A percentile compares a stretch with the other conserved stretches of the same genome.
These are phyloP conservation scores for Aleiodes sp. DNA, from an alignment of 1,140 invertebrate species.

Conservation along the genomic window DNA sequence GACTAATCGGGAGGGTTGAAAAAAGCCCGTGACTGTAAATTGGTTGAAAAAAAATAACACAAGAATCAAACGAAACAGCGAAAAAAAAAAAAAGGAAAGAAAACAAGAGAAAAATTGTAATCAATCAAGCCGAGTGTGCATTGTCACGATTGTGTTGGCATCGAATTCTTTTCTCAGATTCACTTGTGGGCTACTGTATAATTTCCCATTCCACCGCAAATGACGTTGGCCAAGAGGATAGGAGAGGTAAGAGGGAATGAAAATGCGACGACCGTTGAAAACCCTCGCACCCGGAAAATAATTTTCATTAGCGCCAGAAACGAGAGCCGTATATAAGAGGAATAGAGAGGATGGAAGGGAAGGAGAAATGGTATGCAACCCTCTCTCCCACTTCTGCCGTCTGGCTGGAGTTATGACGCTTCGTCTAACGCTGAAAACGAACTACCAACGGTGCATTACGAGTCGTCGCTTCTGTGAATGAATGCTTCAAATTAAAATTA, in stretches of 20 bases:
- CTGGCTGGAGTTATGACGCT: constrained; percentile 28
- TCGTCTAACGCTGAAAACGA: constrained; percentile 28
- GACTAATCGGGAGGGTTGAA: constrained; percentile 28
- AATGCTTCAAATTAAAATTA: constrained; percentile 11
- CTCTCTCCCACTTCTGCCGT: neutral
- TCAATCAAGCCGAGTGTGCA: constrained; percentile 22
- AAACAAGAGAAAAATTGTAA: constrained; percentile 25
- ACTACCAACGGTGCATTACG: constrained; percentile 22
- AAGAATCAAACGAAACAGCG: constrained; percentile 3
- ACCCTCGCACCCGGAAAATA: constrained; percentile 19
- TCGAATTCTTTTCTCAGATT: constrained; percentile 35
- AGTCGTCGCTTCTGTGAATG: constrained; percentile 9
- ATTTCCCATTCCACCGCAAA: neutral
- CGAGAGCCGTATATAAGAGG: constrained; percentile 19
- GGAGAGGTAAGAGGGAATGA: too few species aligned
- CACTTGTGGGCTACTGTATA: neutral
- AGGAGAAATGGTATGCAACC: neutral
- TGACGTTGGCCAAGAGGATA: neutral
- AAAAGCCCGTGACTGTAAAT: constrained; percentile 16
- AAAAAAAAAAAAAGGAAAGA: neutral
- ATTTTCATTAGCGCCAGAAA: constrained; percentile 24
- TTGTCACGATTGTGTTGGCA: constrained; percentile 10
- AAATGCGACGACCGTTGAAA: neutral
- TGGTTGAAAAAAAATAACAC: neutral
- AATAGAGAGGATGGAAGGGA: neutral